A percentile compares a stretch with the other conserved stretches of the same genome.
phyloP scores from a whole-genome alignment of 2,888 invertebrate genomes.

The Priapulus caudatus region DNA sequence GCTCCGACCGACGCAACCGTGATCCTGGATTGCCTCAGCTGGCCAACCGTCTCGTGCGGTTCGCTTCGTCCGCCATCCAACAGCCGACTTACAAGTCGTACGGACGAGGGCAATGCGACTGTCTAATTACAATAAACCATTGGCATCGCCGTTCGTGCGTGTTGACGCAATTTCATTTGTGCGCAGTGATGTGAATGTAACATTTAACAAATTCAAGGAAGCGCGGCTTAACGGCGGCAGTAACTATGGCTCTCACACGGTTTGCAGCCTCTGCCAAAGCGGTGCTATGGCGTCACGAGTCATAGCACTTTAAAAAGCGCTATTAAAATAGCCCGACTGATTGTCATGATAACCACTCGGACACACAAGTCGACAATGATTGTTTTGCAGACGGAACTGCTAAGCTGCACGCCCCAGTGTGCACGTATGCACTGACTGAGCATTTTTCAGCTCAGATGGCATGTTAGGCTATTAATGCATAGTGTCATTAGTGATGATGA shows the following conservation, averaged over 20 bases:
- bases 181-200: conserved; percentile 54
- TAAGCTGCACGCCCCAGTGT: too few species aligned
- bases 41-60: conserved; percentile 17
- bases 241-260: conserved; percentile 38
- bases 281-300: too few species aligned
- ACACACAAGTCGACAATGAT: too few species aligned
- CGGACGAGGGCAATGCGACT: conserved; percentile 53
- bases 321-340: too few species aligned
- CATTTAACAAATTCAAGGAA: conserved; percentile 53
- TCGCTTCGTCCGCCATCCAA: conserved; percentile 45
- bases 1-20: conserved; percentile 28
- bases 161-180: conserved; percentile 51
- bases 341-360: too few species aligned
- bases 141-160: conserved; percentile 48
- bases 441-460: too few species aligned
- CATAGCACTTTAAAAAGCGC: too few species aligned
- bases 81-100: conserved; percentile 50
- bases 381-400: too few species aligned
- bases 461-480: too few species aligned
- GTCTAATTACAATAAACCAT: conserved; percentile 58
- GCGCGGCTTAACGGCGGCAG: conserved; percentile 50
- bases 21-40: conserved; percentile 32
- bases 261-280: too few species aligned
- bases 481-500: too few species aligned
- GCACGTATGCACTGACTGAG: too few species aligned